These are phyloP conservation scores for Bufotes viridis DNA, from an alignment of 2,797 vertebrate species.

Conservation along the genomic window DNA sequence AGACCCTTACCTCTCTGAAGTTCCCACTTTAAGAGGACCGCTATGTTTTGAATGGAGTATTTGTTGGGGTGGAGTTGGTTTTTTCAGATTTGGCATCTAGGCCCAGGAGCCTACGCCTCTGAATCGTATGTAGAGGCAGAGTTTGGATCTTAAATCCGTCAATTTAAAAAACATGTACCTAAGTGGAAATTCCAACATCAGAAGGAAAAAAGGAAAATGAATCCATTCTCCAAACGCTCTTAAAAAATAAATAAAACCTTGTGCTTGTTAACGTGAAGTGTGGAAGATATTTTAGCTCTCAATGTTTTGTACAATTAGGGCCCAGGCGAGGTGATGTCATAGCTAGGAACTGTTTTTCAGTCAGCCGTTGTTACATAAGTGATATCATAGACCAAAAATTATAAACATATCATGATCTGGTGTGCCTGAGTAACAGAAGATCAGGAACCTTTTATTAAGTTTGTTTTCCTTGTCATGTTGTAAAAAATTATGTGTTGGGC, in stretches of 20 bases:
- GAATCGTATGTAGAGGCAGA: not conserved
- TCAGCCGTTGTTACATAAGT: slow-evolving; percentile 78
- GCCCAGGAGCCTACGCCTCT: not conserved
- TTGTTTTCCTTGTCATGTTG: slow-evolving; percentile 95
- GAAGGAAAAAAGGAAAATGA: slow-evolving; percentile 26
- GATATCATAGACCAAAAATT: slow-evolving; percentile 87
- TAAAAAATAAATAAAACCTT: slow-evolving; percentile 14
- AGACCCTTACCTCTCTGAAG: not conserved
- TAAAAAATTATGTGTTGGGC: slow-evolving; percentile 93
- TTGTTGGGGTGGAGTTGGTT: too few relatives aligned
- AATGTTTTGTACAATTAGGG: slow-evolving; percentile 64
- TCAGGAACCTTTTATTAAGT: slow-evolving; percentile 81
- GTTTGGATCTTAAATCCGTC: slow-evolving; percentile 44
- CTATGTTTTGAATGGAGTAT: not conserved
- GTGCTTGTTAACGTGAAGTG: slow-evolving; percentile 65
- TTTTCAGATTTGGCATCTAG: not conserved
- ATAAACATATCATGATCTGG: slow-evolving; percentile 81
- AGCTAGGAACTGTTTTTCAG: slow-evolving; percentile 77
- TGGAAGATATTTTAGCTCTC: slow-evolving; percentile 71
- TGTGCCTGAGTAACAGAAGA: slow-evolving; percentile 80
- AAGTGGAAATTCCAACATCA: slow-evolving; percentile 31
- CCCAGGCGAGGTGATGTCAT: slow-evolving; percentile 78
- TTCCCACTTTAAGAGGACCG: not conserved
- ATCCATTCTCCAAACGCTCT: not conserved
- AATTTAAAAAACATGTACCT: slow-evolving; percentile 25